A percentile compares a stretch with the other conserved stretches of the same genome.
Evolutionary conservation across 2,797 vertebrate species (phyloP).

Genomic region (Cossypha caffra): DNA sequence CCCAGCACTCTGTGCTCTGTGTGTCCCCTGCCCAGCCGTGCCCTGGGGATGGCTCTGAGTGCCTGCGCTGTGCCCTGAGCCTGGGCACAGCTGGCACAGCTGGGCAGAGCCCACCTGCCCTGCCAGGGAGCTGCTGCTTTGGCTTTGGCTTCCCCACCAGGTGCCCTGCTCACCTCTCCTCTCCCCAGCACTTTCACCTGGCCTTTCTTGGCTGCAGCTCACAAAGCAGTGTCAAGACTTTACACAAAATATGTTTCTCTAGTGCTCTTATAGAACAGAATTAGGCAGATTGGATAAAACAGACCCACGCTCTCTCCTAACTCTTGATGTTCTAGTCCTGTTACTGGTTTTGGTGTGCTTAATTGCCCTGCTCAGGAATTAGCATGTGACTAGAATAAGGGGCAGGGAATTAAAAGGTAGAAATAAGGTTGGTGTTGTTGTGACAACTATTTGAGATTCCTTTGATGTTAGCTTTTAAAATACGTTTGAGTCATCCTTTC

Average conservation of each 20-base stretch:
- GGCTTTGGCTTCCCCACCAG: background rate
- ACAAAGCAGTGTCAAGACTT: background rate
- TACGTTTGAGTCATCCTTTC: background rate
- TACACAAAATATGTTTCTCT: background rate
- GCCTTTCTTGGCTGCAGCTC: background rate
- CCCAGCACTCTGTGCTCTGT: fast-evolving
- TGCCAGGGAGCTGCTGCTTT: background rate
- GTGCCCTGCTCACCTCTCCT: background rate
- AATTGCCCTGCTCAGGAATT: background rate
- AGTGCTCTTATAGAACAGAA: background rate
- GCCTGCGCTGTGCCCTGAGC: too few species aligned
- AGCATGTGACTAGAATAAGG: background rate
- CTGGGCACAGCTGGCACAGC: too few species aligned
- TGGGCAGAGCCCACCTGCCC: too few species aligned
- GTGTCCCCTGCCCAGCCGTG: background rate
- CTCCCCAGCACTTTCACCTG: background rate
- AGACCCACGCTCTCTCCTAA: fast-evolving
- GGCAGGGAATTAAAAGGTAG: background rate
- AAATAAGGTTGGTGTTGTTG: background rate
- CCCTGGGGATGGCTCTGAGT: fast-evolving
- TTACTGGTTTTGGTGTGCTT: background rate
- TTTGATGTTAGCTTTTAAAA: background rate
- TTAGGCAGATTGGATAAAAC: background rate
- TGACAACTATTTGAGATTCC: background rate
- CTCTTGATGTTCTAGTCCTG: background rate